Base-by-base conservation (phyloP, 2,113 vertebrate species). In the Benitochromis conjunctus region DNA sequence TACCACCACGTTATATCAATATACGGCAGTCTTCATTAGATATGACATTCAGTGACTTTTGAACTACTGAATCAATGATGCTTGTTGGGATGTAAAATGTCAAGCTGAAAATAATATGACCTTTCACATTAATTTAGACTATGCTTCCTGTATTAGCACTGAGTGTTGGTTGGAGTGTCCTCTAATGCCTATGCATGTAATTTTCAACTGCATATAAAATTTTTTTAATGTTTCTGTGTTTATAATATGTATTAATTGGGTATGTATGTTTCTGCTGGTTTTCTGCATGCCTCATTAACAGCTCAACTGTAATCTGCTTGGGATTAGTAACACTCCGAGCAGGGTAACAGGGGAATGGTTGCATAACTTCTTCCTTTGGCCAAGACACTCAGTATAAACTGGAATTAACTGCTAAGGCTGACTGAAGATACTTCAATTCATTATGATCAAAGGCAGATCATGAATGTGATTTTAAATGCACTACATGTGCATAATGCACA, bases 31-130 rank as follows among this genome's bases (percentile, higher is more conserved):
- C 56, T 89, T 92, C 55, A 89, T 92, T 90, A 92, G 29, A 81
- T 36, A 43, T 91, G 88, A 84, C 93, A 92, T 94, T 92, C 88
- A 86, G 76, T 79, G 86, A 82, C 64, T 91, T 91, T 51, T 89
- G 74, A 90, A 84, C 81, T 58, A 29, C 29, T 76, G 58, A 84
- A 88, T 86, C 80, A 88, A 86, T 91, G 78, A 87, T 55, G 60
- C 79, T 55, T 9, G 4, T 82, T 26, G 36, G 51, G n/a, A 79
- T 66, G 56, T 51, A 62, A 94, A 94, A 92, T 92, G 91, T 90
- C 93, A 92, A 31, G 56, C 77, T 88, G 86, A 82, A 91, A 85
- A 88, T 82, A 71, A 79, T 85, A 53, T 88, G 91, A 89, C 91
- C 91, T 93, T 92, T 89, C 58, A 79, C 60, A 88, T 80, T 64